Base-by-base conservation (phyloP, 92 coral and sea anemone species). In the Palythoa caribaeorum region DNA sequence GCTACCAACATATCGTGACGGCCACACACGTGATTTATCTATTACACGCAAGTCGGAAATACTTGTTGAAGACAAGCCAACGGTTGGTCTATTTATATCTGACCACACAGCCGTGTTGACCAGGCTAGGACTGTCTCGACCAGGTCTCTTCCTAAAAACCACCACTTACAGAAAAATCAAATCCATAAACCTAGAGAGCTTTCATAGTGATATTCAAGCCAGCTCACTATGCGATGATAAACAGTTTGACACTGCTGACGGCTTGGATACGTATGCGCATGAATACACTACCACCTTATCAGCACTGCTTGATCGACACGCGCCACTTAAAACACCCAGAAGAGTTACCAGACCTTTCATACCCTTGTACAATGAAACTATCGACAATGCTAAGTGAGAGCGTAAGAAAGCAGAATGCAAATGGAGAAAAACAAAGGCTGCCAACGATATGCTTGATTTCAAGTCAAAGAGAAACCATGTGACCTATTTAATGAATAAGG, bases 321-420 rank as follows among this genome's bases (percentile, higher is more conserved):
- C 87, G 68, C 87, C 89, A 5, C 88, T 28, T 1, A 73, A 66
- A 48, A 84, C 85, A 28, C 89, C 86, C 65, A 92, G 35, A 62
- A 59, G 65, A 44, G 89, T 77, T 0, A 66, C 38, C 9, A 86
- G 94, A 73, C 88, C 90, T 6, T 48, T 65, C 52, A 92, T 86
- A 73, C 92, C 92, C n/a, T 89, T 92, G 94, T 92, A 86, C 76
- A 89, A 69, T 47, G 78, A 60, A 44, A 80, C 38, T 47, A 73
- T 84, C 1, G 63, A 63, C 39, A 60, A 13, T 73, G 84, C 0
- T 44, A 3, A 44, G 48, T 0, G 48, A 44, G 6, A 44, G 48
- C 48, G 1, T 3, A 44, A 3, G 48, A 44, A 44, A 44, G 6
- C 48, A 44, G 48, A 3, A 44, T 6, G 4, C 48, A 6, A 44